phyloP scores from a whole-genome alignment of 2,113 vertebrate species.

The Apodemus sylvaticus region DNA sequence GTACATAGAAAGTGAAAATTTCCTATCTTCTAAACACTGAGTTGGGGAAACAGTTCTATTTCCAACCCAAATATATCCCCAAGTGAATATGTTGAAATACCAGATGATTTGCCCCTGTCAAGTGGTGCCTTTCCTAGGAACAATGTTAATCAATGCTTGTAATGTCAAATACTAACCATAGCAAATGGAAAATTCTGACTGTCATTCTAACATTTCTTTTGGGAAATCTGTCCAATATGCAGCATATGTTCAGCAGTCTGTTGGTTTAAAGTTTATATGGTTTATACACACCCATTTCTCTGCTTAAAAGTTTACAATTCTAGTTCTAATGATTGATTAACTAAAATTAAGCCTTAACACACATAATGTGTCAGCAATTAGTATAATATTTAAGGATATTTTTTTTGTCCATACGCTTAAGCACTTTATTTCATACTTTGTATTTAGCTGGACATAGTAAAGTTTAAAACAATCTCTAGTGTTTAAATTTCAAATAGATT shows the following conservation, averaged over 20 bases:
- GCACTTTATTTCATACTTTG: conserved; percentile 68
- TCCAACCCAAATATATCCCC: background rate
- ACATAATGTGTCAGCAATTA: conserved; percentile 49
- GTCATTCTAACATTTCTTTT: background rate
- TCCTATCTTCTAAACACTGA: background rate
- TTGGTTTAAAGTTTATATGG: background rate
- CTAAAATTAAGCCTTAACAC: background rate
- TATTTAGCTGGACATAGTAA: conserved; percentile 75
- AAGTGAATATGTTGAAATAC: background rate
- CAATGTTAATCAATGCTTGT: background rate
- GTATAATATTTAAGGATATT: conserved; percentile 32
- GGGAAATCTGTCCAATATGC: background rate
- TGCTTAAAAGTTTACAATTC: background rate
- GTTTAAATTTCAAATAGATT: conserved; percentile 75
- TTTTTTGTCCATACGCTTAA: conserved; percentile 42
- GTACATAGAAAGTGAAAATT: background rate
- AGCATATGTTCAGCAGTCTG: background rate
- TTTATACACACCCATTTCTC: background rate
- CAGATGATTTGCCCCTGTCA: background rate
- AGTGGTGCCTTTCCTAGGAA: background rate
- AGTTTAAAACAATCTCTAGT: conserved; percentile 72
- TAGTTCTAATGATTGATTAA: background rate
- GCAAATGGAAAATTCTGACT: background rate
- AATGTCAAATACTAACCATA: background rate
- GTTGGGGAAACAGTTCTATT: background rate